A percentile compares a stretch with the other conserved stretches of the same genome.
Conservation (phyloP, 2,888 invertebrate genomes). For the Chaitophorus viminalis region DNA sequence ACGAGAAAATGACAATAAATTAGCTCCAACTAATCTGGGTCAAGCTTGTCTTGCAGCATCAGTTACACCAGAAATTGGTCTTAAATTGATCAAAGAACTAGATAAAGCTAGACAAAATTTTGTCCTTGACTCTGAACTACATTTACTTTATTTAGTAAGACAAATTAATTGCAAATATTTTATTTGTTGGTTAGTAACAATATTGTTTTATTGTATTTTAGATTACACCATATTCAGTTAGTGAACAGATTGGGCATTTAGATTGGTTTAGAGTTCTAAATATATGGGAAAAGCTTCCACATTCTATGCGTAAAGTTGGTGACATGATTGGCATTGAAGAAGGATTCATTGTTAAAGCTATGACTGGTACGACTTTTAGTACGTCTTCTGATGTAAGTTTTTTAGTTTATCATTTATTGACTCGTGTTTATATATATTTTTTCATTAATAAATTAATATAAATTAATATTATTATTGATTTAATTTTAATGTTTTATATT, state of each 20-base stretch:
- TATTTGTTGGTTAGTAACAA: background rate
- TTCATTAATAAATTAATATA: too few relatives aligned
- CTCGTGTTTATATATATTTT: background rate
- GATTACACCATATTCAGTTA: conserved; percentile 89
- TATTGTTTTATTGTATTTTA: conserved; percentile 64
- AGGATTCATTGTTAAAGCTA: conserved; percentile 81
- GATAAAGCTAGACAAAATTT: conserved; percentile 89
- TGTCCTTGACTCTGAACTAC: conserved; percentile 92
- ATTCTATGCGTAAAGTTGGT: conserved; percentile 86
- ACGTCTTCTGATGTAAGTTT: conserved; percentile 71
- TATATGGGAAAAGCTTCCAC: conserved; percentile 83
- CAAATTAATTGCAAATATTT: background rate
- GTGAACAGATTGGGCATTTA: conserved; percentile 80
- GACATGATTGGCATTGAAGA: conserved; percentile 89
- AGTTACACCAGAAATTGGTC: conserved; percentile 92
- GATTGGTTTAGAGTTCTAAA: conserved; percentile 85
- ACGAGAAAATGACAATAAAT: conserved; percentile 67
- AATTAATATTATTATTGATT: too few relatives aligned
- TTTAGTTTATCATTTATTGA: conserved; percentile 10
- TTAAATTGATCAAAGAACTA: conserved; percentile 88
- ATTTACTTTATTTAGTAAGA: conserved; percentile 88
- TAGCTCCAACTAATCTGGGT: conserved; percentile 84
- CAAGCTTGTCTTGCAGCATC: conserved; percentile 92
- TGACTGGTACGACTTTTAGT: conserved; percentile 75
- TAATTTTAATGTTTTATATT: too few relatives aligned